Conservation (phyloP, 2,888 invertebrate species). For the Thymelicus lineola region DNA sequence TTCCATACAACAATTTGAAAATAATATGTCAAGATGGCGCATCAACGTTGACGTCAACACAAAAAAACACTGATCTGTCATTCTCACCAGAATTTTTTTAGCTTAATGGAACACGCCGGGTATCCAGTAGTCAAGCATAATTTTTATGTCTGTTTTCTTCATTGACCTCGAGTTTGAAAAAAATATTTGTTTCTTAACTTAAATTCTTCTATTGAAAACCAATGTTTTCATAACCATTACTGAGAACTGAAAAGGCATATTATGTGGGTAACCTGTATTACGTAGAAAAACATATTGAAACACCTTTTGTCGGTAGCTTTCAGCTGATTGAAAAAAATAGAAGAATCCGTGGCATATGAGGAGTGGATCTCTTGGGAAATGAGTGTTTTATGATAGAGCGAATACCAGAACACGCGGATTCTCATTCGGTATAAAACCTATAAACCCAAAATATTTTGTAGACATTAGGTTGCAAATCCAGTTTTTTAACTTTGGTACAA, state of each 20-base stretch:
- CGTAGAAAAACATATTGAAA: constrained; percentile 21
- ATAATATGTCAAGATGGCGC: too few relatives aligned
- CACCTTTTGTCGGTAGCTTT: constrained; percentile 23
- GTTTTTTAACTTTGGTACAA: too few relatives aligned
- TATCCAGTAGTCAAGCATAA: too few relatives aligned
- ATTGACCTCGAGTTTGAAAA: too few relatives aligned
- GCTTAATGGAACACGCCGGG: too few relatives aligned
- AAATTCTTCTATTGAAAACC: neutral
- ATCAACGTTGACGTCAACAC: too few relatives aligned
- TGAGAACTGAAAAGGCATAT: neutral
- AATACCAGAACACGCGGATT: constrained; percentile 1
- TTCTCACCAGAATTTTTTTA: too few relatives aligned
- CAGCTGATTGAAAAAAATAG: constrained; percentile 34
- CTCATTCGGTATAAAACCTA: neutral
- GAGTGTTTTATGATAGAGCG: constrained; percentile 6
- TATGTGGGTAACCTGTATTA: constrained; percentile 13
- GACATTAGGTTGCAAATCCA: neutral
- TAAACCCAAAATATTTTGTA: neutral
- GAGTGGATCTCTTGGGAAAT: constrained; percentile 19
- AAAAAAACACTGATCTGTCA: too few relatives aligned
- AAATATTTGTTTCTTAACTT: too few relatives aligned
- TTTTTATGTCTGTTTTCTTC: too few relatives aligned
- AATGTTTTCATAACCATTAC: neutral
- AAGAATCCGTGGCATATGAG: constrained; percentile 16
- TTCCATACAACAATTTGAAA: too few relatives aligned